A percentile compares a stretch with the other conserved stretches of the same genome.
Conservation (phyloP, 2,888 invertebrate species). For the Thyatira batis region DNA sequence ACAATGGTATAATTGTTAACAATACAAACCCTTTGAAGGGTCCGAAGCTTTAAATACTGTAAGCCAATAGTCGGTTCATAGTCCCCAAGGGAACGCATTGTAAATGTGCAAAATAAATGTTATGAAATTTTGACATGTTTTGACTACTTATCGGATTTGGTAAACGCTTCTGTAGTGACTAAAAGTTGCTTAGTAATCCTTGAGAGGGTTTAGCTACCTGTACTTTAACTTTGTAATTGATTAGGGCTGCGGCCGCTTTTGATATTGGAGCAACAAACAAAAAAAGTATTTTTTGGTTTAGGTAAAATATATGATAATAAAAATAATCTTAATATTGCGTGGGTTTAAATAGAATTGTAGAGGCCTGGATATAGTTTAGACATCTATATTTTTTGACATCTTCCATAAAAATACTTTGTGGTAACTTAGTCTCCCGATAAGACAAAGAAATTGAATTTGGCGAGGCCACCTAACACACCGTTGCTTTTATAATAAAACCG, state of each 20-base stretch:
- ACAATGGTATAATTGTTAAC: slow-evolving; percentile 39
- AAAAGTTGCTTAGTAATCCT: slow-evolving; percentile 62
- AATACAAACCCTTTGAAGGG: slow-evolving; percentile 63
- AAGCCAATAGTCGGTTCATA: slow-evolving; percentile 29
- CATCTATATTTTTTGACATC: too few relatives aligned
- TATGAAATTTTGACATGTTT: slow-evolving; percentile 72
- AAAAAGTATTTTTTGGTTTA: background rate
- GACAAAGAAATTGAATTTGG: too few relatives aligned
- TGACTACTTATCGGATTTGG: slow-evolving; percentile 66
- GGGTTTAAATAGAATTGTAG: too few relatives aligned
- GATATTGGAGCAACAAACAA: background rate
- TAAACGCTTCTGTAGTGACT: slow-evolving; percentile 25
- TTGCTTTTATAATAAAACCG: too few relatives aligned
- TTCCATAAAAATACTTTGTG: too few relatives aligned
- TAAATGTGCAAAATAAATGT: slow-evolving; percentile 51
- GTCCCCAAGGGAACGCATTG: slow-evolving; percentile 54
- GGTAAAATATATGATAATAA: too few relatives aligned
- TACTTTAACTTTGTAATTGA: slow-evolving; percentile 24
- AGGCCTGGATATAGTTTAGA: too few relatives aligned
- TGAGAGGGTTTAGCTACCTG: slow-evolving; percentile 57
- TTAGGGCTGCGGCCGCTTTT: slow-evolving; percentile 1
- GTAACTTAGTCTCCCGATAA: too few relatives aligned
- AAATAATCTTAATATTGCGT: too few relatives aligned
- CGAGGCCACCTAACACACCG: too few relatives aligned
- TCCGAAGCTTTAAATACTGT: slow-evolving; percentile 46